A percentile compares a stretch with the other conserved stretches of the same genome.
Evolutionary conservation across 2,113 vertebrate species (phyloP).

Genomic region (Etia nguti): DNA sequence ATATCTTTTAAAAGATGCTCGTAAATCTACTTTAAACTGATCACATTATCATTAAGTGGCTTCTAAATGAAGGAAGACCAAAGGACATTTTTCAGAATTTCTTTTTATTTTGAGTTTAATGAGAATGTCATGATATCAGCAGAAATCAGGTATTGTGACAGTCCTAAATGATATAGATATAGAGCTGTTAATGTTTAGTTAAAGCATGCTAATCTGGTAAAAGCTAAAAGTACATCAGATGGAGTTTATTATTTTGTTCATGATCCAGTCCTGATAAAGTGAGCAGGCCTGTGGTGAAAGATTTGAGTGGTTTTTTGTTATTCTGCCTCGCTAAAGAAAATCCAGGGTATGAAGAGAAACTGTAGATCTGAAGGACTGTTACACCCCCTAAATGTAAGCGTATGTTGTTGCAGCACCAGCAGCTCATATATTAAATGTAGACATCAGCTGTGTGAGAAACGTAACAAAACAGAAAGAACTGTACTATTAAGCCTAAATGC

Average conservation of each 20-base stretch:
- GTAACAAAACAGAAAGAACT: not conserved
- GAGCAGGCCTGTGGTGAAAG: not conserved
- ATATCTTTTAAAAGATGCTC: not conserved
- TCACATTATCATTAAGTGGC: not conserved
- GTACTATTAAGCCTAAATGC: not conserved
- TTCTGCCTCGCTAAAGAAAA: not conserved
- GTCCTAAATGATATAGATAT: not conserved
- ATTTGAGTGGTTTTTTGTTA: not conserved
- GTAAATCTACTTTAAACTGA: not conserved
- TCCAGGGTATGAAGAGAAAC: not conserved
- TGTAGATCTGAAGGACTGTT: not conserved
- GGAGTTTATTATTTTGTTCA: not conserved
- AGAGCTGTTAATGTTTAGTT: not conserved
- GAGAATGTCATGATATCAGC: not conserved
- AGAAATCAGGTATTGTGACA: not conserved
- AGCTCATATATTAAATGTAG: not conserved
- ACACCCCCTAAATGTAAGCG: not conserved
- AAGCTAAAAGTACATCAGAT: not conserved
- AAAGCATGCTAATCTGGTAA: not conserved
- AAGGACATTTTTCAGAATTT: not conserved
- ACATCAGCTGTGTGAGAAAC: not conserved
- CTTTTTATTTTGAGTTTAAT: not conserved
- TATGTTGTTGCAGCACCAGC: not conserved
- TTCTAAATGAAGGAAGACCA: not conserved
- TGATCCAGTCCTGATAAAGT: not conserved